A percentile compares a stretch with the other conserved stretches of the same genome.
phyloP scores from a whole-genome alignment of 2,113 vertebrate species.

The Phocoena phocoena region DNA sequence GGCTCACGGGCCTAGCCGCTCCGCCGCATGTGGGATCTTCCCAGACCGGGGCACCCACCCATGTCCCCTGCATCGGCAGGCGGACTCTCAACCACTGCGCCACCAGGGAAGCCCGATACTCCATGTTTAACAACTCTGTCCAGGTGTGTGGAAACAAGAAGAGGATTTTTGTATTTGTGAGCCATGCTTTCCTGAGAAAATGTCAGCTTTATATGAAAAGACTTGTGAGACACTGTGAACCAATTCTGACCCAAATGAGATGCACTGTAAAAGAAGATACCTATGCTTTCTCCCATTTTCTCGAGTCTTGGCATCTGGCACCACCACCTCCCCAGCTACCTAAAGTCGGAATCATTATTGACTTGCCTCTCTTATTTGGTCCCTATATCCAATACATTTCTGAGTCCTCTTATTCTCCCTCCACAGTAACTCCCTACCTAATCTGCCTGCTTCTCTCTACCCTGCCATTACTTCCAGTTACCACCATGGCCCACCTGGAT shows the following conservation, averaged over 20 bases:
- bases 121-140: constrained; percentile 66
- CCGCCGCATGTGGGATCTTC: no score
- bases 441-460: background rate
- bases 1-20: no score
- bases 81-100: no score
- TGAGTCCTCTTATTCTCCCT: background rate
- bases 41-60: no score
- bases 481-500: background rate
- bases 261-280: background rate
- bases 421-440: background rate
- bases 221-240: background rate
- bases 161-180: constrained; percentile 45
- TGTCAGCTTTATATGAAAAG: background rate
- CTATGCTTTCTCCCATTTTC: background rate
- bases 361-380: background rate
- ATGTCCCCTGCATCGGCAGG: no score
- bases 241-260: background rate
- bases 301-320: background rate
- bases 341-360: background rate
- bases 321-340: background rate
- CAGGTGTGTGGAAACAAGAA: constrained; percentile 65
- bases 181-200: background rate
- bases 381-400: background rate
- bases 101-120: background rate
- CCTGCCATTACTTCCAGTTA: background rate